Conservation (phyloP, 1,140 invertebrate species). For the Pinna nobilis region DNA sequence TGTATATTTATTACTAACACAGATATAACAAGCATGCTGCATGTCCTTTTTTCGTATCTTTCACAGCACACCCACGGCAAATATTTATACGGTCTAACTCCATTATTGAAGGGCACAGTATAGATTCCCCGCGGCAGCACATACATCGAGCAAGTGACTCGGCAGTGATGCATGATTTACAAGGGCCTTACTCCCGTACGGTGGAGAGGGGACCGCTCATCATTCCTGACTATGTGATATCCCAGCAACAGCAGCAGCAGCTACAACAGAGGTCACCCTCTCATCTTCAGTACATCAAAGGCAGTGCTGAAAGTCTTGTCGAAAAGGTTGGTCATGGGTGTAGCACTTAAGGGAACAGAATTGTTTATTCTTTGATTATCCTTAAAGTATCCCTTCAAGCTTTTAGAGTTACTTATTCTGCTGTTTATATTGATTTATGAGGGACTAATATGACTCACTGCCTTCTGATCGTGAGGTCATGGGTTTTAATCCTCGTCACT, state of each 20-base stretch:
- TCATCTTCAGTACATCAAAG: conserved; percentile 72
- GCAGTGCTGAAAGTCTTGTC: conserved; percentile 94
- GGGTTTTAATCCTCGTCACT: too few relatives aligned
- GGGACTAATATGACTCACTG: too few relatives aligned
- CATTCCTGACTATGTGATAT: conserved; percentile 55
- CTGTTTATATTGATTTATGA: too few relatives aligned
- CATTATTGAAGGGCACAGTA: conserved; percentile 45
- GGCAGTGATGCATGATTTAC: conserved; percentile 43
- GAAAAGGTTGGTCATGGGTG: conserved; percentile 82
- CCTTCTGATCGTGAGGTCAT: too few relatives aligned
- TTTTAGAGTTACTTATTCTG: too few relatives aligned
- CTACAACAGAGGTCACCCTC: background rate
- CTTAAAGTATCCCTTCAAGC: too few relatives aligned
- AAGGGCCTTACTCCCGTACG: conserved; percentile 50
- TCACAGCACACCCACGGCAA: conserved; percentile 32
- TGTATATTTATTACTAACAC: background rate
- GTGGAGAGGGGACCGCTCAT: conserved; percentile 54
- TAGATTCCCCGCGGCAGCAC: conserved; percentile 37
- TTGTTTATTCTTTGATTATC: too few relatives aligned
- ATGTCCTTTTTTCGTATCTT: conserved; percentile 10
- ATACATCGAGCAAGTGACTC: conserved; percentile 54
- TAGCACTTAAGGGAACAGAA: too few relatives aligned
- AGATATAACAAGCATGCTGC: conserved; percentile 23
- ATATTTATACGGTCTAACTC: conserved; percentile 46
- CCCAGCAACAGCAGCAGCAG: conserved; percentile 40